These are phyloP conservation scores for Apis dorsata DNA, from an alignment of 1,140 invertebrate genomes.

Conservation along the genomic window DNA sequence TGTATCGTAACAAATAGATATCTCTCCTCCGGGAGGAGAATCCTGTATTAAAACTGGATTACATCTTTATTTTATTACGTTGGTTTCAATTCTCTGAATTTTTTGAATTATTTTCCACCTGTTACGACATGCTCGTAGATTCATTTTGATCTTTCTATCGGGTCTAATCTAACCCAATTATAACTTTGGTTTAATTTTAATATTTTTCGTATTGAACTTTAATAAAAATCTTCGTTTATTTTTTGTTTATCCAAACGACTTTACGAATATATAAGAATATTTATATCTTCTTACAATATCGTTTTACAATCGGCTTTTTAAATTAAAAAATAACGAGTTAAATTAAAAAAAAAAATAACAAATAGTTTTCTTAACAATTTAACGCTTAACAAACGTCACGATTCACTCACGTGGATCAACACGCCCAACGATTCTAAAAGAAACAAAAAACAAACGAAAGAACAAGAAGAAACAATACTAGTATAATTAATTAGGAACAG, in stretches of 20 bases:
- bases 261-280: too few relatives aligned
- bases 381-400: neutral
- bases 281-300: too few relatives aligned
- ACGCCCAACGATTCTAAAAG: neutral
- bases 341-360: too few relatives aligned
- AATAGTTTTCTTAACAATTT: neutral
- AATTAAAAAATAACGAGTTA: too few relatives aligned
- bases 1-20: slow-evolving; percentile 3
- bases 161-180: too few relatives aligned
- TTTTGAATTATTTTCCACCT: neutral
- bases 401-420: too few relatives aligned
- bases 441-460: neutral
- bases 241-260: too few relatives aligned
- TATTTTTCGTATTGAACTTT: too few relatives aligned
- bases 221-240: too few relatives aligned
- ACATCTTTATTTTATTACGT: neutral
- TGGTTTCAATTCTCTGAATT: neutral
- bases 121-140: neutral
- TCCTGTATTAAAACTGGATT: neutral
- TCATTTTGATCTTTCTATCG: neutral
- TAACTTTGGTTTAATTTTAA: too few relatives aligned
- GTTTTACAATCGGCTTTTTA: too few relatives aligned
- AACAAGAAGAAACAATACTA: slow-evolving; percentile 29
- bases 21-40: neutral
- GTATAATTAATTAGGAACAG: slow-evolving; percentile 53